Conservation (phyloP, 1,140 invertebrate species). For the Macrobrachium rosenbergii region DNA sequence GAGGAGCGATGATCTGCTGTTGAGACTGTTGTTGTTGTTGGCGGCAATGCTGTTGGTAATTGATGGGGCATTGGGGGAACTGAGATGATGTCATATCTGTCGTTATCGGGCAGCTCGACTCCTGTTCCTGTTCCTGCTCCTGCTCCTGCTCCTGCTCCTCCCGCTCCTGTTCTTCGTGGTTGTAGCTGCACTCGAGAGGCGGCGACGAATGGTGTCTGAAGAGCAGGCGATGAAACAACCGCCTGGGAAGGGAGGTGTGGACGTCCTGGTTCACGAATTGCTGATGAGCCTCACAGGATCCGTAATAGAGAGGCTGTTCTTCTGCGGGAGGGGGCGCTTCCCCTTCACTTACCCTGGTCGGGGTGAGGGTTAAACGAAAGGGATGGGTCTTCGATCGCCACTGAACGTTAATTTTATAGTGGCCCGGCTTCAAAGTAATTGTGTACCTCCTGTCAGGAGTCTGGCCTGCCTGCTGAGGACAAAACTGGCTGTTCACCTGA, state of each 20-base stretch:
- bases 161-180: background rate
- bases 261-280: background rate
- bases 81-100: slow-evolving; percentile 12
- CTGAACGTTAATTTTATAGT: slow-evolving; percentile 44
- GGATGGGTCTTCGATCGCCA: slow-evolving; percentile 49
- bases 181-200: slow-evolving; percentile 1
- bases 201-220: slow-evolving; percentile 17
- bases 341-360: background rate
- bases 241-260: slow-evolving; percentile 5
- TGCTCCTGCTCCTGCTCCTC: background rate
- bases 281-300: background rate
- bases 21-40: too few species aligned
- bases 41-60: background rate
- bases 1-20: background rate
- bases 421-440: slow-evolving; percentile 41
- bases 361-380: slow-evolving; percentile 35
- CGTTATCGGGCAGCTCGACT: too few species aligned
- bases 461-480: background rate
- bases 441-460: slow-evolving; percentile 20
- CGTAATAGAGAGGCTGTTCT: slow-evolving; percentile 46
- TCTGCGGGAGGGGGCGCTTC: slow-evolving; percentile 28
- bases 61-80: background rate
- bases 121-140: background rate
- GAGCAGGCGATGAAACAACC: slow-evolving; percentile 37
- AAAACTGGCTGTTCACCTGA: background rate